Evolutionary conservation across 2,113 vertebrate species (phyloP), one percentile per base, ranked within the genome.

Genomic region (Cheirogaleus medius): DNA sequence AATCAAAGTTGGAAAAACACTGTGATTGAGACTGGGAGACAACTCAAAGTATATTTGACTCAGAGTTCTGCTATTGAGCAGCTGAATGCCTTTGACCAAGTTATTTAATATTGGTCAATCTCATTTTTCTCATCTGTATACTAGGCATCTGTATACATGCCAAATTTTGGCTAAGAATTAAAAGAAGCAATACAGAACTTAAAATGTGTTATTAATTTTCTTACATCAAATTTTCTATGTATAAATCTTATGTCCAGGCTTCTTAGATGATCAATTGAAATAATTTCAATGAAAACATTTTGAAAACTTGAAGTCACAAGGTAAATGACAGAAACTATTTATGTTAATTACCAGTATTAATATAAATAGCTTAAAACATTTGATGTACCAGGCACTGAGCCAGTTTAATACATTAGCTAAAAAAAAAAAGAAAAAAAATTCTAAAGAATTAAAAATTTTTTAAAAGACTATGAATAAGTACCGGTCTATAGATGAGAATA

Each of bases 241-340:
- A 92, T 85, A 82, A 69, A 17, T 92, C 8, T 86, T 64, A 47
- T 20, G 27, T 44, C 42, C 39, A 95, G 32, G 18, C 1, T 87
- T 92, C 47, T 81, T 64, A 81, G 27, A 84, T 76, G 37, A 96
- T 64, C 58, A 85, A 6, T 44, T 96, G 54, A 90, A 9, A 93
- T 74, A 64, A 81, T 93, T 93, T 90, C 20, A 94, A 27, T 86
- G 20, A 74, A 94, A 82, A 54, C 4, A 78, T 82, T 60, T 87
- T 87, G 29, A 77, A 92, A 95, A 83, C 37, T 77, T 0, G 60
- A 83, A 83, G 47, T 58, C 60, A 56, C 15, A 87, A 87, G 60
- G 49, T 58, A 94, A 95, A 86, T 81, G 29, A 85, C 92, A 81
- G 64, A 78, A 91, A n/a, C 3, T 81, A 27, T 60, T 60, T 60